phyloP scores from a whole-genome alignment of 2,113 vertebrate genomes.

The Capricornis sumatraensis region DNA sequence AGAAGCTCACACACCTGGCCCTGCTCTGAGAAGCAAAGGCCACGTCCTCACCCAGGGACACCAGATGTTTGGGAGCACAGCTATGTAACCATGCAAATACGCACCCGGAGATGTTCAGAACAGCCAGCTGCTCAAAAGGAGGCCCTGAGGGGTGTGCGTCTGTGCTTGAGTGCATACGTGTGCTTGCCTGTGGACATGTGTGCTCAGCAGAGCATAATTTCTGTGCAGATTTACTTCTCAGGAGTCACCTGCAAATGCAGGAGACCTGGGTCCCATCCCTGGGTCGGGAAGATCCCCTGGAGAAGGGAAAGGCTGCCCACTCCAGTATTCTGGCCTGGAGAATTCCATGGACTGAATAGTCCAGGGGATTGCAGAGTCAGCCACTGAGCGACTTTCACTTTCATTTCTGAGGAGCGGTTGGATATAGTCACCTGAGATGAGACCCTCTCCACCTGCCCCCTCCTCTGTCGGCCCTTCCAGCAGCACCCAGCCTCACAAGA shows the following conservation, averaged over 20 bases:
- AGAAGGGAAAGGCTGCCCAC: not conserved
- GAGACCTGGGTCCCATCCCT: not conserved
- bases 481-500: not conserved
- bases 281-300: not conserved
- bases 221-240: not conserved
- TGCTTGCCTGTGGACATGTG: not conserved
- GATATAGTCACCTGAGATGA: accelerated
- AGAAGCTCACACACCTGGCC: not conserved
- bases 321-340: not conserved
- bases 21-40: not conserved
- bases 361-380: not conserved
- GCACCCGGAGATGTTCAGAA: not conserved
- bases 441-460: not conserved
- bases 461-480: not conserved
- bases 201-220: not conserved
- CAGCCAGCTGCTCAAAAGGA: accelerated
- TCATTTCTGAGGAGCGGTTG: not conserved
- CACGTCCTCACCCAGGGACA: accelerated
- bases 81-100: not conserved
- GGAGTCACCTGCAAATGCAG: not conserved
- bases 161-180: not conserved
- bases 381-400: not conserved
- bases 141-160: not conserved
- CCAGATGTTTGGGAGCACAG: not conserved
- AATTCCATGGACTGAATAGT: not conserved